Evolutionary conservation across 2,797 vertebrate genomes (phyloP).

Genomic region (Notolabrus celidotus): DNA sequence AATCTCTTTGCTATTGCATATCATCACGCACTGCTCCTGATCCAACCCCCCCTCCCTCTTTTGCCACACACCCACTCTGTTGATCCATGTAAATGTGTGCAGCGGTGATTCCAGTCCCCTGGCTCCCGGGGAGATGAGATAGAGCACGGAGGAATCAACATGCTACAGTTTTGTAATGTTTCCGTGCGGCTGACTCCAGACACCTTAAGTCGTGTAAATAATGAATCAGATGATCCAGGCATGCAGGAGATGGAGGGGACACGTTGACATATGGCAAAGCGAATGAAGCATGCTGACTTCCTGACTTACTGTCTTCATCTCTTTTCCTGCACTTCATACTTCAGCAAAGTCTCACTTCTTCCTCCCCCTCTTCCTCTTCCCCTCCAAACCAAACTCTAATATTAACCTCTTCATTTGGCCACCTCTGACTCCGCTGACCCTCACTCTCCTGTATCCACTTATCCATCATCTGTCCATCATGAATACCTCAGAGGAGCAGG

Average conservation of each 20-base stretch:
- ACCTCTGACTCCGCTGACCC: slow-evolving; percentile 69
- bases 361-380: slow-evolving; percentile 11
- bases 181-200: slow-evolving; percentile 74
- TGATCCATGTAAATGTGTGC: slow-evolving; percentile 75
- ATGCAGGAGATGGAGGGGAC: slow-evolving; percentile 54
- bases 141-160: slow-evolving; percentile 74
- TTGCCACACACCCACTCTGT: slow-evolving; percentile 26
- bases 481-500: slow-evolving; percentile 58
- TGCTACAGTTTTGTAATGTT: slow-evolving; percentile 82
- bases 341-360: slow-evolving; percentile 8
- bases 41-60: neutral
- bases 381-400: slow-evolving; percentile 44
- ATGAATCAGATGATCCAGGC: slow-evolving; percentile 79
- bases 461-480: slow-evolving; percentile 74
- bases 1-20: slow-evolving; percentile 80
- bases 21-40: slow-evolving; percentile 65
- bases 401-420: slow-evolving; percentile 73
- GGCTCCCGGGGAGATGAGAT: slow-evolving; percentile 57
- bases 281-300: slow-evolving; percentile 38
- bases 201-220: slow-evolving; percentile 84
- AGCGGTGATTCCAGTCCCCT: slow-evolving; percentile 49
- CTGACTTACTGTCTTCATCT: slow-evolving; percentile 22
- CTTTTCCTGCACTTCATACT: slow-evolving; percentile 11
- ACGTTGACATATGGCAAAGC: slow-evolving; percentile 51
- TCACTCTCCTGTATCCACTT: slow-evolving; percentile 64